Evolutionary conservation across 2,113 vertebrate genomes (phyloP).

Genomic region (Phalacrocorax aristotelis): DNA sequence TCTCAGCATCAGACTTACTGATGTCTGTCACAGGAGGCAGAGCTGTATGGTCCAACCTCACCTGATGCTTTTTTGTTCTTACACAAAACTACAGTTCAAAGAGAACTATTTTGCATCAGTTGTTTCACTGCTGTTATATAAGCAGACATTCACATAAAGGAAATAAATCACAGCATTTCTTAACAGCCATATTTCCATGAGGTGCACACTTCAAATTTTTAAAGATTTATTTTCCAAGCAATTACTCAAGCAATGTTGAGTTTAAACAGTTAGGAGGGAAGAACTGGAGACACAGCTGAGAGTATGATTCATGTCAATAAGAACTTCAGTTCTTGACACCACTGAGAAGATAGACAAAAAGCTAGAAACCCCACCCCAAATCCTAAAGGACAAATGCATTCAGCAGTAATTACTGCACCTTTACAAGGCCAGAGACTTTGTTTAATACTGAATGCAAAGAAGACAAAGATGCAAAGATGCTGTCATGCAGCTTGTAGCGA

Average conservation of each 20-base stretch:
- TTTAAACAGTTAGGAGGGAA: not conserved
- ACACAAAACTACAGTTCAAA: not conserved
- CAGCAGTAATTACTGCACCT: not conserved
- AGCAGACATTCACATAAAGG: not conserved
- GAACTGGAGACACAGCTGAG: not conserved
- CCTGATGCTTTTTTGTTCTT: not conserved
- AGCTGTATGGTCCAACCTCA: not conserved
- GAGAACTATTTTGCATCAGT: not conserved
- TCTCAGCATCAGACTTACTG: not conserved
- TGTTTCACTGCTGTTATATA: not conserved
- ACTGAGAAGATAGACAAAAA: not conserved
- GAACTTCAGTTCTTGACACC: not conserved
- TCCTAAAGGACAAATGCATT: not conserved
- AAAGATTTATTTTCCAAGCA: not conserved
- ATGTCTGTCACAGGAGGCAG: not conserved
- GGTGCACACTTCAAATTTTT: not conserved
- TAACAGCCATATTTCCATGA: not conserved
- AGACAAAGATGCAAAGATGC: not conserved
- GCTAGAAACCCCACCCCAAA: not conserved
- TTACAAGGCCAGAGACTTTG: not conserved
- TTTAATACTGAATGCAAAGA: not conserved
- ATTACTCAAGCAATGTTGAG: not conserved
- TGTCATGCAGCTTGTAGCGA: not conserved
- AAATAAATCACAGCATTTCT: not conserved
- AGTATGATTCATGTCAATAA: not conserved